Percentiles rank a stretch among this genome's conserved stretches.
Evolutionary conservation across 2,888 invertebrate species (phyloP).

Genomic region (Enchytraeus crypticus): DNA sequence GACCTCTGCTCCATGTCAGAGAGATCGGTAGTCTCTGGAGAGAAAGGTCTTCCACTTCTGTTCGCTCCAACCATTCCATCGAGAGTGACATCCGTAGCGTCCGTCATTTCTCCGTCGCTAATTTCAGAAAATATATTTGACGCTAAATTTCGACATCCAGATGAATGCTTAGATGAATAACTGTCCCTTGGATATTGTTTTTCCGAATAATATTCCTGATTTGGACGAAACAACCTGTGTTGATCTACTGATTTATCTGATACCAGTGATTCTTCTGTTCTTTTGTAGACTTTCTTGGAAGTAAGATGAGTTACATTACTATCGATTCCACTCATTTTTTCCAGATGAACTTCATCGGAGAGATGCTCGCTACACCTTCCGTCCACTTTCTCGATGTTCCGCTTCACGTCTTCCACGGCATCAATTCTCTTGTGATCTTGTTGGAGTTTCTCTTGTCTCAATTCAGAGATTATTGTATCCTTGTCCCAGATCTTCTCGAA

Average conservation of each 20-base stretch:
- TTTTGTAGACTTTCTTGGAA: background rate
- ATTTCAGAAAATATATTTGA: too few relatives aligned
- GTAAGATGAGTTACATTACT: background rate
- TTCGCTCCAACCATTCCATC: slow-evolving; percentile 18
- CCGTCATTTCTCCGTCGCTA: slow-evolving; percentile 25
- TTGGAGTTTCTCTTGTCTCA: background rate
- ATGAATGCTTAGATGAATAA: too few relatives aligned
- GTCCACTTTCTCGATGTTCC: too few relatives aligned
- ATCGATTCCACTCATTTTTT: background rate
- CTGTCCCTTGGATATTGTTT: too few relatives aligned
- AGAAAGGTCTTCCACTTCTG: slow-evolving; percentile 10
- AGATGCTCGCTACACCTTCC: too few relatives aligned
- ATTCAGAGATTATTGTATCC: background rate
- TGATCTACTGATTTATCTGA: too few relatives aligned
- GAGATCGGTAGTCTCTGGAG: slow-evolving; percentile 16
- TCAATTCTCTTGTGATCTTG: background rate
- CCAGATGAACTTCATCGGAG: too few relatives aligned
- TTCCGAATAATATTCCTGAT: background rate
- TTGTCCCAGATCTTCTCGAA: background rate
- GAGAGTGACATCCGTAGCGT: slow-evolving; percentile 24
- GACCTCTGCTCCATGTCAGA: slow-evolving; percentile 10
- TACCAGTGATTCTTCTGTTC: too few relatives aligned
- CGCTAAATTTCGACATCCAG: too few relatives aligned
- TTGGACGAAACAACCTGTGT: too few relatives aligned
- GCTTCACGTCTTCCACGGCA: too few relatives aligned